Conservation (phyloP, 2,888 invertebrate species). For the Epinotia demarniana region DNA sequence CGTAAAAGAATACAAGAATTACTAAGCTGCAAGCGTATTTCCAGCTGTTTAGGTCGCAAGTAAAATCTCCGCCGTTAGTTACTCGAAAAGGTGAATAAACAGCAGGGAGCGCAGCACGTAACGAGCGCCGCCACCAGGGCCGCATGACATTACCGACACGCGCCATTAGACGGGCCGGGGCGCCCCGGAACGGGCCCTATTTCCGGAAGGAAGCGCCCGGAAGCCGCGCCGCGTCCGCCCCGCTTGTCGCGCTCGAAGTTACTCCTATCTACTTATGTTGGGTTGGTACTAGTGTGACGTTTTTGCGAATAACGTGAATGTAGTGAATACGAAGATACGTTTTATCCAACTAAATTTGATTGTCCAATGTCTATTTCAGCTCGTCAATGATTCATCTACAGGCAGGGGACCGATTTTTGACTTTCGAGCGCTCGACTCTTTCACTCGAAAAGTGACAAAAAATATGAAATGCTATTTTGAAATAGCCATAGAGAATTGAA, state of each 20-base stretch:
- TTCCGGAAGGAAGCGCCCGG: slow-evolving; percentile 81
- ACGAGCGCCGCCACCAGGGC: slow-evolving; percentile 73
- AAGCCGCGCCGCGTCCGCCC: slow-evolving; percentile 74
- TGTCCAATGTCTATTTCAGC: no score
- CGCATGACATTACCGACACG: slow-evolving; percentile 78
- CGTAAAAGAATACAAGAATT: no score
- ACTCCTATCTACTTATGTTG: slow-evolving; percentile 55
- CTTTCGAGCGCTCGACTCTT: no score
- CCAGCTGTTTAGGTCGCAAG: no score
- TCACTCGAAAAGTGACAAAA: no score
- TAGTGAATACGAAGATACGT: no score
- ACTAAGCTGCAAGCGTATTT: no score
- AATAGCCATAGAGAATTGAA: no score
- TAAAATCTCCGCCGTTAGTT: not conserved
- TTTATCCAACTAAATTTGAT: no score
- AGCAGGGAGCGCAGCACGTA: slow-evolving; percentile 60
- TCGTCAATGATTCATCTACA: no score
- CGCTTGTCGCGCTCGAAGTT: slow-evolving; percentile 60
- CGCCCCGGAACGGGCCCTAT: slow-evolving; percentile 80
- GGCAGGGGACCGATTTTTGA: no score
- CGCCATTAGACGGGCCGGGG: slow-evolving; percentile 60
- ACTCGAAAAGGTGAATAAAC: slow-evolving; percentile 41
- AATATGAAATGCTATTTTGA: no score
- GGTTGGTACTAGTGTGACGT: slow-evolving; percentile 58
- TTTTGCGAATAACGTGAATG: slow-evolving; percentile 41